phyloP scores from a whole-genome alignment of 2,888 invertebrate species.

The Mycalesis mineus region DNA sequence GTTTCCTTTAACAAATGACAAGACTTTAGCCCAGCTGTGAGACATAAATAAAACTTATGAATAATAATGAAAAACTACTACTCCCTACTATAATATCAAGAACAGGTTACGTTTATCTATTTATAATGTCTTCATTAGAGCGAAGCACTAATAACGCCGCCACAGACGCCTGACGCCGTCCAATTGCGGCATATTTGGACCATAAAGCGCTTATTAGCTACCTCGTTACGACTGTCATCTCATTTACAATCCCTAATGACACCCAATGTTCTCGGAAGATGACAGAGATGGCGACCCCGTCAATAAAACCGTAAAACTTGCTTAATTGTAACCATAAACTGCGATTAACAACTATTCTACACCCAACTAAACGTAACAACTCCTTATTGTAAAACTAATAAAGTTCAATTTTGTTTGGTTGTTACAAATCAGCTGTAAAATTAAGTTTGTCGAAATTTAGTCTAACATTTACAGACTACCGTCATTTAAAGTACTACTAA shows the following conservation, averaged over 20 bases:
- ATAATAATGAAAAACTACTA: too few species aligned
- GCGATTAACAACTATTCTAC: slow-evolving; percentile 30
- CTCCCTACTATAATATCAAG: too few species aligned
- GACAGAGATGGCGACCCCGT: slow-evolving; percentile 50
- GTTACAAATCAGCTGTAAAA: not conserved
- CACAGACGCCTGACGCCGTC: slow-evolving; percentile 16
- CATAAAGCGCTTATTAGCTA: slow-evolving; percentile 59
- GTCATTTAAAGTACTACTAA: not conserved
- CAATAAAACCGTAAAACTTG: slow-evolving; percentile 69
- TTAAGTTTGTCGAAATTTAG: slow-evolving; percentile 19
- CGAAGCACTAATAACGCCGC: slow-evolving; percentile 14
- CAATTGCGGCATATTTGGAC: slow-evolving; percentile 34
- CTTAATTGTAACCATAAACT: slow-evolving; percentile 65
- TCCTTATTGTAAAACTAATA: slow-evolving; percentile 6
- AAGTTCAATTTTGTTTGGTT: slow-evolving; percentile 14
- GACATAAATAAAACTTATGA: too few species aligned
- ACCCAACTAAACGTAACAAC: not conserved
- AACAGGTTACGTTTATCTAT: slow-evolving; percentile 1
- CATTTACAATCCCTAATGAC: slow-evolving; percentile 71
- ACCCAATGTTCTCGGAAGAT: slow-evolving; percentile 67
- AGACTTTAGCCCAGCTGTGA: not conserved
- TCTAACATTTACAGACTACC: slow-evolving; percentile 7
- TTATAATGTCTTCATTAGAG: slow-evolving; percentile 20
- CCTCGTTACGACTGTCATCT: slow-evolving; percentile 69
- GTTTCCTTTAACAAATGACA: too few species aligned